Conservation (phyloP, 2,113 vertebrate genomes). For the Butorides virescens region DNA sequence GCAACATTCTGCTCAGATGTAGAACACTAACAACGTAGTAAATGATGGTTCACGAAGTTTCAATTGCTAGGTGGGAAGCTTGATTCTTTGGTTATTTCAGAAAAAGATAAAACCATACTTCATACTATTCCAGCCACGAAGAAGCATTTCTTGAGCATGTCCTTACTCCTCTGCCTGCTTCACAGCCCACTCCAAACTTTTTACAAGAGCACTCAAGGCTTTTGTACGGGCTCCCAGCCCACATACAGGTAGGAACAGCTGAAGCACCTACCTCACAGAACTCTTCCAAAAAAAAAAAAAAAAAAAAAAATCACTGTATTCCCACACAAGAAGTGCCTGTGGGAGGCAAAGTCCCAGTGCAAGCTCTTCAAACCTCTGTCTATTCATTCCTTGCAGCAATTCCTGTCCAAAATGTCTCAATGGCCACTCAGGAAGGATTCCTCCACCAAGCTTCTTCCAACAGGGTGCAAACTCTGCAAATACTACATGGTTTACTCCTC, state of each 20-base stretch:
- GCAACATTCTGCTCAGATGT: background rate
- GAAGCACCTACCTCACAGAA: constrained; percentile 11
- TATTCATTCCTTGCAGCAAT: background rate
- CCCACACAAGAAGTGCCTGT: background rate
- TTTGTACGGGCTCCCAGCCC: constrained; percentile 9
- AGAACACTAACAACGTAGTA: background rate
- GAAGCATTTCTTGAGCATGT: background rate
- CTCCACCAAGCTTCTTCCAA: background rate
- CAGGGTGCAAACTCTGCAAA: background rate
- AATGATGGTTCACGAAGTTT: background rate
- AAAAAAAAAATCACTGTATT: background rate
- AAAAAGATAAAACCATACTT: background rate
- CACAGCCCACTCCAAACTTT: constrained; percentile 22
- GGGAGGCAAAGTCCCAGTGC: background rate
- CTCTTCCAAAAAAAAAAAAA: background rate
- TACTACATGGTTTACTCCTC: background rate
- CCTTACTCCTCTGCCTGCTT: constrained; percentile 8
- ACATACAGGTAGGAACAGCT: constrained; percentile 49
- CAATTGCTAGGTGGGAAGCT: background rate
- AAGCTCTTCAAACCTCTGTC: background rate
- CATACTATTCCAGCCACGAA: background rate
- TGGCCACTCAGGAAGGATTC: background rate
- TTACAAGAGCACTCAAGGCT: constrained; percentile 3
- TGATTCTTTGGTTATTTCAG: background rate
- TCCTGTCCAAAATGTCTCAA: background rate